Percentiles rank a stretch among this genome's conserved stretches.
phyloP scores from a whole-genome alignment of 2,113 vertebrate genomes.

The Petrocephalus zakoni region DNA sequence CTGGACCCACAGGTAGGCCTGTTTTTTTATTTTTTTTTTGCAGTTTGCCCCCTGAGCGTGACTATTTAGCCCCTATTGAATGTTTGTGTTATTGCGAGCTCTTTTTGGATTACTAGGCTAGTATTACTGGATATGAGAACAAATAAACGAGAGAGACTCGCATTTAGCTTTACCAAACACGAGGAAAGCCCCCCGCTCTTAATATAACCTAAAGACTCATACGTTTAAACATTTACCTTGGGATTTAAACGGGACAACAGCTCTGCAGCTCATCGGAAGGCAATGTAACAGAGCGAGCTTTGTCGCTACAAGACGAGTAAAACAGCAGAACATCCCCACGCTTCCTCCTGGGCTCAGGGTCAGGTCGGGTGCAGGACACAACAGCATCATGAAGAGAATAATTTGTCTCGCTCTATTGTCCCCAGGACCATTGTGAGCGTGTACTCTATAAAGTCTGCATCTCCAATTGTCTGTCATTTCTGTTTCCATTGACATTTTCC shows the following conservation, averaged over 20 bases:
- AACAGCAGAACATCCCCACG: conserved; percentile 27
- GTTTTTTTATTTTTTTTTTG: background rate
- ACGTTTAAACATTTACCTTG: background rate
- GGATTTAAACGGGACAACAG: background rate
- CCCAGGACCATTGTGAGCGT: conserved; percentile 53
- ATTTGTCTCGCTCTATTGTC: conserved; percentile 59
- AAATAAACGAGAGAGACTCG: background rate
- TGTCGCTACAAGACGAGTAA: conserved; percentile 1
- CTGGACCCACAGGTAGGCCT: background rate
- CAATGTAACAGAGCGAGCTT: background rate
- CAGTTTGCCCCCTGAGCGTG: background rate
- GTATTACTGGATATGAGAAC: background rate
- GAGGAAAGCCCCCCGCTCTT: background rate
- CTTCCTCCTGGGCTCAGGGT: conserved; percentile 41
- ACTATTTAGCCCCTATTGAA: background rate
- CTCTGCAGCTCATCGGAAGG: background rate
- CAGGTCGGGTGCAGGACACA: conserved; percentile 56
- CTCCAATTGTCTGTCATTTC: conserved; percentile 41
- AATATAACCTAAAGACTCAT: background rate
- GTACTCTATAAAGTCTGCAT: conserved; percentile 54
- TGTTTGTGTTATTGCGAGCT: background rate
- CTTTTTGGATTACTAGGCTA: background rate
- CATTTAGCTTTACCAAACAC: background rate
- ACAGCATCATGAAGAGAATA: conserved; percentile 52
- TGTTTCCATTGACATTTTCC: conserved; percentile 5